Base-by-base conservation (phyloP, 2,113 vertebrate genomes). In the Dinomys branickii region DNA sequence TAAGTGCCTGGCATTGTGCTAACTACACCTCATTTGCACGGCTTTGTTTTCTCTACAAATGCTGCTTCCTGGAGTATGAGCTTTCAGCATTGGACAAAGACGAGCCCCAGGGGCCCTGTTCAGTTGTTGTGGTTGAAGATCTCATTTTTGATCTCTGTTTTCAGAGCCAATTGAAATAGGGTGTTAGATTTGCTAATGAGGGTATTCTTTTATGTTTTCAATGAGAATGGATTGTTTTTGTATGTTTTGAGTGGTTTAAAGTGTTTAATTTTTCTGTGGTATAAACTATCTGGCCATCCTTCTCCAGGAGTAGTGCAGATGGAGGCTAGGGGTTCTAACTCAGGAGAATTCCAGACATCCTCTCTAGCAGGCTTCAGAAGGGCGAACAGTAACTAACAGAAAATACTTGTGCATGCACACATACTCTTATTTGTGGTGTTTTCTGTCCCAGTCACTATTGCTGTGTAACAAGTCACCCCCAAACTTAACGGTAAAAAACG, bases 121-220 rank as follows among this genome's bases (percentile, higher is more conserved):
- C 89, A 85, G 56, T 58, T 93, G 69, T 81, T 85, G 85, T 16
- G 1, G 5, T 24, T 86, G 77, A 92, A 96, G 63, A 82, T 81
- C 54, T 94, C 71, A 28, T 56, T 95, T 96, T 93, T 90, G 28
- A 92, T 95, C 35, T 95, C 61, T 93, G 28, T 78, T 95, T 97
- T 95, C 77, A 97, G 90, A 95, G 78, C 16, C 71, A 83, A 8
- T 95, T 95, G 80, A 91, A 94, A 24, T 96, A 92, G 88, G 44
- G 90, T 94, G 69, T 88, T 52, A 52, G 80, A 47, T 92, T 95
- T 92, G 88, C 65, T 95, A 93, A 84, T 0, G 56, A 85, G 10
- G 26, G 1, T 56, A 93, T 95, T 88, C 56, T 83, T 84, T 91
- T 85, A 24, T 88, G 88, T 96, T 71, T 83, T 24, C 85, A 85